phyloP scores from a whole-genome alignment of 2,888 invertebrate genomes.

The Sarcophaga rosellei region DNA sequence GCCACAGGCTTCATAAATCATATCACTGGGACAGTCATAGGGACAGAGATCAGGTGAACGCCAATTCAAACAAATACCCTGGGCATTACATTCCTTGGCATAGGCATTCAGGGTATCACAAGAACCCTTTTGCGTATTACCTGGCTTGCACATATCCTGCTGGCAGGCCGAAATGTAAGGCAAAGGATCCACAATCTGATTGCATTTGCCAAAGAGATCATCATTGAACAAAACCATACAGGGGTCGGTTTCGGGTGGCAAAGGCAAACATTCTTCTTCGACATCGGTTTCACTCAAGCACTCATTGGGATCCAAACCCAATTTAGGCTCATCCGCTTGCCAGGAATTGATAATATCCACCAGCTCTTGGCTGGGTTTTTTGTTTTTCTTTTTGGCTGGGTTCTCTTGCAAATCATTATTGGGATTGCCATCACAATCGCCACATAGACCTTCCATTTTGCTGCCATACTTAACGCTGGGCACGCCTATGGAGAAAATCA shows the following conservation, averaged over 20 bases:
- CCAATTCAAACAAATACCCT: slow-evolving; percentile 90
- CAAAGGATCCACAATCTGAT: slow-evolving; percentile 87
- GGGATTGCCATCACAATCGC: slow-evolving; percentile 86
- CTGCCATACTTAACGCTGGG: slow-evolving; percentile 89
- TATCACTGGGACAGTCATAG: slow-evolving; percentile 82
- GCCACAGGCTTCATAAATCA: slow-evolving; percentile 78
- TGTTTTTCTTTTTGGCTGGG: slow-evolving; percentile 80
- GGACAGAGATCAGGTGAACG: slow-evolving; percentile 85
- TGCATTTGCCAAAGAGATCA: slow-evolving; percentile 86
- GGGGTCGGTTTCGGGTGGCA: slow-evolving; percentile 85
- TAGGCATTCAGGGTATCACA: slow-evolving; percentile 88
- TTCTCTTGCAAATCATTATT: slow-evolving; percentile 84
- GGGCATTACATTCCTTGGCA: slow-evolving; percentile 86
- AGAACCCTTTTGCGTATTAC: slow-evolving; percentile 82
- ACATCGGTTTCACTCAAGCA: slow-evolving; percentile 82
- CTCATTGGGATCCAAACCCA: slow-evolving; percentile 82
- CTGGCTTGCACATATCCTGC: slow-evolving; percentile 85
- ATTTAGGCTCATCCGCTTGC: slow-evolving; percentile 82
- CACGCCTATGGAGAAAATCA: slow-evolving; percentile 84
- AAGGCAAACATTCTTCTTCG: slow-evolving; percentile 82
- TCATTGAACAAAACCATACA: slow-evolving; percentile 85
- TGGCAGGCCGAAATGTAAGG: slow-evolving; percentile 87
- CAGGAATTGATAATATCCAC: slow-evolving; percentile 83
- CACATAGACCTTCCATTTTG: slow-evolving; percentile 90
- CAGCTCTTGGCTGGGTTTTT: slow-evolving; percentile 70